These are phyloP conservation scores for Troides oblongomaculatus DNA, from an alignment of 2,888 invertebrate genomes.

Conservation along the genomic window DNA sequence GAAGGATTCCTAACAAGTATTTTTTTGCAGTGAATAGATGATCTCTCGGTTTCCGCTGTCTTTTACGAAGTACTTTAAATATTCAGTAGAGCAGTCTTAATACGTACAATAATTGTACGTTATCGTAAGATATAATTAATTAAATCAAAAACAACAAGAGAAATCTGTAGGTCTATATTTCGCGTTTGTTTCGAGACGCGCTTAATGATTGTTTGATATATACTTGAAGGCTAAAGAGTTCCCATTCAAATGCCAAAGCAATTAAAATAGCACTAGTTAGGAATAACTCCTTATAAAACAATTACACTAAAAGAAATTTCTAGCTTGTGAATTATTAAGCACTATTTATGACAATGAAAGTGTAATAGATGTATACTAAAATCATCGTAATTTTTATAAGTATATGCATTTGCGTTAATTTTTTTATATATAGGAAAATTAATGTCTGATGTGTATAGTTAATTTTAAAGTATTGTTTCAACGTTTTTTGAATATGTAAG, in stretches of 20 bases:
- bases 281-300: not conserved
- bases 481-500: too few relatives aligned
- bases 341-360: too few relatives aligned
- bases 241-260: slow-evolving; percentile 14
- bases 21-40: not conserved
- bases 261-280: slow-evolving; percentile 15
- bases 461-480: not conserved
- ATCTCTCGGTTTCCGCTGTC: not conserved
- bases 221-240: slow-evolving; percentile 8
- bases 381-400: too few relatives aligned
- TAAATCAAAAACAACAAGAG: not conserved
- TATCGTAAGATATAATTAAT: not conserved
- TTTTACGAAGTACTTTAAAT: not conserved
- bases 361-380: too few relatives aligned
- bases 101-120: not conserved
- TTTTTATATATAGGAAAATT: too few relatives aligned
- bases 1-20: not conserved
- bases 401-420: too few relatives aligned
- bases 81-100: not conserved
- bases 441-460: too few relatives aligned
- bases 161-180: not conserved
- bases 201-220: slow-evolving; percentile 16
- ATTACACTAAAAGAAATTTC: not conserved
- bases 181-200: slow-evolving; percentile 9
- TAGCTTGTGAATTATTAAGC: not conserved